Evolutionary conservation across 2,797 vertebrate species (phyloP), one percentile per base, ranked within the genome.

Genomic region (Vireo griseus): DNA sequence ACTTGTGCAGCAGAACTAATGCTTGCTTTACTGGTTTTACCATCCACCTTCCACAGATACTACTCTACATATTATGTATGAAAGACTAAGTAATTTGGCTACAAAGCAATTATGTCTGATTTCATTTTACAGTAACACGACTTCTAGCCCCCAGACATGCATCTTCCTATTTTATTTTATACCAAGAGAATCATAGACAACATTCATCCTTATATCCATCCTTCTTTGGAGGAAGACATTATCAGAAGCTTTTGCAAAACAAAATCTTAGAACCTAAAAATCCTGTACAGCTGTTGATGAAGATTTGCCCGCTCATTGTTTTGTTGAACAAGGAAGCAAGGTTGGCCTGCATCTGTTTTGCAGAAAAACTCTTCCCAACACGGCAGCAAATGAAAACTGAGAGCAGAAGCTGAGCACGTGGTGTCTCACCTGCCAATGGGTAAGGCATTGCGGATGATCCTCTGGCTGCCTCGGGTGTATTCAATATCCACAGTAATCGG

Each of bases 401-500:
- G 0, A 42, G 8, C 57, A 81, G 71, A 39, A 73, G 42, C 44
- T 69, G 13, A 6, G 24, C 9, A 13, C 4, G 3, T 0, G 9
- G 29, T 19, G 8, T 9, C 51, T 91, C 96, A 99, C 99, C 99
- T 99, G 98, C 99, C 99, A 9, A 99, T 99, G 65, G 99, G 99
- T 78, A 99, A 96, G 0, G 99, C 99, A 35, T 99, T 99, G 37
- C 99, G 99, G 94, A 99, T 99, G 96, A 99, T 99, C 96, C 99
- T 99, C 97, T 99, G 99, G 96, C 99, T 99, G 63, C 99, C 99
- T 21, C 99, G 97, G 6, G 99, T 99, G 68, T 99, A 99, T n/a
- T 99, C 99, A 2, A 99, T 99, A 66, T 99, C 99, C 97, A 99
- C 99, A 0, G 99, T 99, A 87, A 99, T 99, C 0, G 99, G 98